These are phyloP conservation scores for Cossypha heuglini DNA, from an alignment of 2,797 vertebrate genomes.

Conservation along the genomic window DNA sequence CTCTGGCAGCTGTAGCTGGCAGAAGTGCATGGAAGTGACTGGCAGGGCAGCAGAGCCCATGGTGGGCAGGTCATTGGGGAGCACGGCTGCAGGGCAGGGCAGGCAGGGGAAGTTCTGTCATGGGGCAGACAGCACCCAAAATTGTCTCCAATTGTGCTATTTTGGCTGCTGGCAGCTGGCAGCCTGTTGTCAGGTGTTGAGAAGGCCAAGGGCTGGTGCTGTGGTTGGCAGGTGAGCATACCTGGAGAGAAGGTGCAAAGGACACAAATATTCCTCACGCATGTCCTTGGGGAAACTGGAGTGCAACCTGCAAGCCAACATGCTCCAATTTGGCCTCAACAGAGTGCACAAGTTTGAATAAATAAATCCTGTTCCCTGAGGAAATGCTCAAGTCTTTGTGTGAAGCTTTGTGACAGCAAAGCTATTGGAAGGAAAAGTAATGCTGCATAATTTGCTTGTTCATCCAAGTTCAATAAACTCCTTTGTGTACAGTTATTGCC, in stretches of 20 bases:
- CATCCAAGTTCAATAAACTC: background rate
- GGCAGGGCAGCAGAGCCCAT: accelerated
- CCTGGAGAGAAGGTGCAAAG: background rate
- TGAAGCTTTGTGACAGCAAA: background rate
- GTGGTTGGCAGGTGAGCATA: background rate
- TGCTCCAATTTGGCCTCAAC: background rate
- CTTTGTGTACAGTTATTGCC: constrained; percentile 13
- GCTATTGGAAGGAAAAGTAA: background rate
- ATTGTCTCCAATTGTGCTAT: background rate
- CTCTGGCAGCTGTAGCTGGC: background rate
- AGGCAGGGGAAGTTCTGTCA: background rate
- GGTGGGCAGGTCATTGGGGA: background rate
- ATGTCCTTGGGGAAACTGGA: background rate
- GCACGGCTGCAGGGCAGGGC: background rate
- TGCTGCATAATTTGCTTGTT: background rate
- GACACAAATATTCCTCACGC: background rate
- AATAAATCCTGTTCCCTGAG: background rate
- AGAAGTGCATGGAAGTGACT: background rate
- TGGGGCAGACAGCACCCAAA: background rate
- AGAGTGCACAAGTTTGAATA: background rate
- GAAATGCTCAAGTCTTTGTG: background rate
- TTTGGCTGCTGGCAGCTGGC: accelerated
- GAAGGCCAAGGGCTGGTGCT: background rate
- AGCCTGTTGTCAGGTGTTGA: background rate
- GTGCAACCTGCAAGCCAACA: accelerated